These are phyloP conservation scores for Spodoptera litura DNA, from an alignment of 1,140 invertebrate genomes.

Conservation along the genomic window DNA sequence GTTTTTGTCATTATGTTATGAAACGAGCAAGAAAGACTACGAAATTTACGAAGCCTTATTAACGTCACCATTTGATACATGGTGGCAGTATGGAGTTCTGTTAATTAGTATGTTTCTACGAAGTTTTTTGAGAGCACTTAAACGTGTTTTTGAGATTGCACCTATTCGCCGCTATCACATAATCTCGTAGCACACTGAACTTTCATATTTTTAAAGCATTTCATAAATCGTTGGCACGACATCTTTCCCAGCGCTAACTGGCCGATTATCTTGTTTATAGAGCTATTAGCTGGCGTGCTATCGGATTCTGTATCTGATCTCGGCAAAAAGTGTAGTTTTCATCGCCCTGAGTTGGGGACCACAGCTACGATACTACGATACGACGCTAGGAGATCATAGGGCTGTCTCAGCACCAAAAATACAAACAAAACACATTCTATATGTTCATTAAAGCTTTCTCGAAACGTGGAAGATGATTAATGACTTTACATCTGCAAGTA, in stretches of 20 bases:
- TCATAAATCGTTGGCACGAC: slow-evolving; percentile 48
- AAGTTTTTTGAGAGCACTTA: slow-evolving; percentile 19
- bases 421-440: no score
- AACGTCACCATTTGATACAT: background rate
- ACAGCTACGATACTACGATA: slow-evolving; percentile 45
- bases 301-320: slow-evolving; percentile 72
- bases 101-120: background rate
- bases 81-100: background rate
- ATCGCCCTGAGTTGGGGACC: slow-evolving; percentile 54
- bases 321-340: slow-evolving; percentile 75
- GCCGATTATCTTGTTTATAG: slow-evolving; percentile 80
- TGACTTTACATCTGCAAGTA: background rate
- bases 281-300: slow-evolving; percentile 77
- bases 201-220: slow-evolving; percentile 52
- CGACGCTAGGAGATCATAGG: slow-evolving; percentile 5
- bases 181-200: slow-evolving; percentile 33
- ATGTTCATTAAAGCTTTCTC: background rate
- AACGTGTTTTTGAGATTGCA: slow-evolving; percentile 22
- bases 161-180: slow-evolving; percentile 33
- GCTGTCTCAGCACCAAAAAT: background rate
- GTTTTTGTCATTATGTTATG: background rate
- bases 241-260: slow-evolving; percentile 66
- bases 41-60: background rate
- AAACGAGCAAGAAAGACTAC: background rate
- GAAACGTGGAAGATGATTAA: background rate